Base-by-base conservation (phyloP, 2,113 vertebrate genomes). In the Globicephala melas region DNA sequence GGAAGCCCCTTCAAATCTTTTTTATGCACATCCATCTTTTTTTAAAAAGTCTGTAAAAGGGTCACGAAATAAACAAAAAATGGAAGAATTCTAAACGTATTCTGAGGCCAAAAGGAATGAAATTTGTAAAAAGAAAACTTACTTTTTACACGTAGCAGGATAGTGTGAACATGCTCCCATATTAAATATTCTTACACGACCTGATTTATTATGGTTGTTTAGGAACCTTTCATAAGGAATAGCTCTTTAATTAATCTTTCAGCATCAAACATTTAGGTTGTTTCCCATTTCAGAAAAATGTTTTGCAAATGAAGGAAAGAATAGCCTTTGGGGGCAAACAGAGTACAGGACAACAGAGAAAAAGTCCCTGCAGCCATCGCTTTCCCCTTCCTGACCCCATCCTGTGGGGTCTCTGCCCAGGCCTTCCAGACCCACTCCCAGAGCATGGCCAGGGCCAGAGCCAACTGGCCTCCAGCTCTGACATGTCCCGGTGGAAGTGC, bases 211-310 rank as follows among this genome's bases (percentile, higher is more conserved):
- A 13, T 41, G 13, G 25, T 12, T 71, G n/a, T 79, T 26, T 55
- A 82, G 82, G 77, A 89, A 92, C 5, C 38, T 53, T 41, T n/a
- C 44, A 6, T 77, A 60, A 87, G 68, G 92, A 80, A 80, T 80
- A 62, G 73, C 92, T 83, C 62, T 90, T 93, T 63, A 93, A 44
- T 28, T 68, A 62, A 26, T 84, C 84, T 94, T 90, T 96, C 47
- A 83, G 86, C 83, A 70, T 70, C 76, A 58, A 68, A 91, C 38
- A 92, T 80, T 93, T 89, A 97, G 41, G 73, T 96, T 89, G 73
- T 96, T 96, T 97, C 47, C 63, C 58, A 96, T 89, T 96, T 91
- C 84, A 86, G 85, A 85, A 76, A 92, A 88, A 60, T 65, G 28
- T 93, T 92, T 94, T 89, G 68, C 77, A 96, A 89, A 91, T 93